These are phyloP conservation scores for Monomorium pharaonis DNA, from an alignment of 1,140 invertebrate species.

Conservation along the genomic window DNA sequence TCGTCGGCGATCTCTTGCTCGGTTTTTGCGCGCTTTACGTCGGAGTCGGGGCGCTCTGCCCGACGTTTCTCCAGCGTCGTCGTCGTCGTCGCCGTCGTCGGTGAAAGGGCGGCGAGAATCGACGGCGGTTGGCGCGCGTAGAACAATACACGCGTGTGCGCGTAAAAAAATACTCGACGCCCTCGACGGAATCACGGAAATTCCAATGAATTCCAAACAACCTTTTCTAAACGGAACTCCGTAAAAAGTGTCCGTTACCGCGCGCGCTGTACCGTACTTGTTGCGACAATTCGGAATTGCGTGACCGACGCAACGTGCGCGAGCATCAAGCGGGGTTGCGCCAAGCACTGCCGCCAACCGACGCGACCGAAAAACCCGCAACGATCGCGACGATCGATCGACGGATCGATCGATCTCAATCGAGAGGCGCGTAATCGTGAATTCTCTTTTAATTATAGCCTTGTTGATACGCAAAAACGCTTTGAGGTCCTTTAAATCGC, in stretches of 20 bases:
- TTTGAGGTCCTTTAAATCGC: neutral
- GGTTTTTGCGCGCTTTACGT: slow-evolving; percentile 27
- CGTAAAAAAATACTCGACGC: neutral
- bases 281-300: slow-evolving; percentile 39
- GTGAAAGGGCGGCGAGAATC: neutral
- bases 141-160: neutral
- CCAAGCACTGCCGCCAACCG: neutral
- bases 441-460: neutral
- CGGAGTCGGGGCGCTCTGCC: neutral
- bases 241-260: slow-evolving; percentile 36
- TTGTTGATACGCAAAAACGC: neutral
- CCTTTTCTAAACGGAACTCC: neutral
- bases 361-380: neutral
- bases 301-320: slow-evolving; percentile 43
- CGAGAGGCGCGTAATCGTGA: too few species aligned
- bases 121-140: neutral
- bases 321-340: neutral
- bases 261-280: slow-evolving; percentile 24
- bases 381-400: neutral
- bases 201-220: neutral
- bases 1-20: neutral
- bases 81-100: neutral
- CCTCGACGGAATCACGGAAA: too few species aligned
- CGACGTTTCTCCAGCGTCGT: neutral
- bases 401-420: too few species aligned